Percentiles rank a stretch among this genome's conserved stretches.
Conservation (phyloP, 2,113 vertebrate genomes). For the Vimba vimba region DNA sequence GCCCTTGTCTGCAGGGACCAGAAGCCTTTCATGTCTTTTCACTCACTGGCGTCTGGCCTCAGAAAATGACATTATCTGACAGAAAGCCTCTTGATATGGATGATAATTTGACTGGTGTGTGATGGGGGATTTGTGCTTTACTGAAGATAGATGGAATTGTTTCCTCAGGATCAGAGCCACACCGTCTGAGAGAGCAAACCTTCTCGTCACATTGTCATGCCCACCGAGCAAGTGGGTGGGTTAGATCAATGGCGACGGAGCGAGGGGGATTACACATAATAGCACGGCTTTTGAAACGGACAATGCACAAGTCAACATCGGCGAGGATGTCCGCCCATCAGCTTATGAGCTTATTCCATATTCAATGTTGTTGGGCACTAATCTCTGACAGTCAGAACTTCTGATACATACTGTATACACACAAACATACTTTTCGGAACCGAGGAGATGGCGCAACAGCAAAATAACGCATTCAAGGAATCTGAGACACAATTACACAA, state of each 20-base stretch:
- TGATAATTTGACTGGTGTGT: constrained; percentile 57
- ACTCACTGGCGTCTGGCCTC: constrained; percentile 30
- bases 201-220: constrained; percentile 47
- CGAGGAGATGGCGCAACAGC: neutral
- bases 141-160: constrained; percentile 56
- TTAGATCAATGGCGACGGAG: constrained; percentile 50
- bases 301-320: constrained; percentile 51
- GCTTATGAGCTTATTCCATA: constrained; percentile 57
- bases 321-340: constrained; percentile 47
- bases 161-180: constrained; percentile 50
- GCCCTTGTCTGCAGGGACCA: constrained; percentile 38
- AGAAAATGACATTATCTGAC: constrained; percentile 58
- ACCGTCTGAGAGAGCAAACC: constrained; percentile 24
- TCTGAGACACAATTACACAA: constrained; percentile 20
- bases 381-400: constrained; percentile 53
- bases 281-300: constrained; percentile 57
- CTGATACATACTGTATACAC: constrained; percentile 21
- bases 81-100: constrained; percentile 58
- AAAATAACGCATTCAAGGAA: neutral
- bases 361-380: constrained; percentile 49
- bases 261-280: constrained; percentile 60
- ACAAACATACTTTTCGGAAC: neutral
- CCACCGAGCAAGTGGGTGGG: constrained; percentile 41
- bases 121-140: constrained; percentile 55
- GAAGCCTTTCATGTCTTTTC: constrained; percentile 51